Conservation (phyloP, 1,140 invertebrate genomes). For the Phymastichus coffea region DNA sequence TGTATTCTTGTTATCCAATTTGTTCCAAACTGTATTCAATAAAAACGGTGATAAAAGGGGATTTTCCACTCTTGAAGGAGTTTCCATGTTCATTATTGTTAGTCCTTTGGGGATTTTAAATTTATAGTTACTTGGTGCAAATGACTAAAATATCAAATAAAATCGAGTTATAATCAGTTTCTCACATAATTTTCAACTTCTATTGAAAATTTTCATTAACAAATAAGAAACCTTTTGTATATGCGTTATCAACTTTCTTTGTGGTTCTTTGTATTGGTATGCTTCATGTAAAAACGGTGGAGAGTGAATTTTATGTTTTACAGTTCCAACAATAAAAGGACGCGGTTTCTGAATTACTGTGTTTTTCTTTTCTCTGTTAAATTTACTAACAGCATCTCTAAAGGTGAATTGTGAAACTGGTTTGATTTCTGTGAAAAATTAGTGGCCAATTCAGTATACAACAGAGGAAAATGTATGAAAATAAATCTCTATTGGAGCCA, state of each 20-base stretch:
- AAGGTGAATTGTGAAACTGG: no score
- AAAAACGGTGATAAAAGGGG: neutral
- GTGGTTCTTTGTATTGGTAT: neutral
- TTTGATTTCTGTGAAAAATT: no score
- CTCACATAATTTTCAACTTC: no score
- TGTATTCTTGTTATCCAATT: neutral
- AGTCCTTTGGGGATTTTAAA: neutral
- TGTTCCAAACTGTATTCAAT: neutral
- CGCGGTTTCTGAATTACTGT: neutral
- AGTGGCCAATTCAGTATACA: no score
- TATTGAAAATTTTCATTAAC: no score
- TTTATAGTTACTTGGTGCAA: slow-evolving; percentile 13
- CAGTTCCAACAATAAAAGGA: slow-evolving; percentile 10
- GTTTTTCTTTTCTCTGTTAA: neutral
- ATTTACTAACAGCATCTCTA: no score
- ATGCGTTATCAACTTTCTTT: neutral
- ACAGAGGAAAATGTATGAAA: no score
- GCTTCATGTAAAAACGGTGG: slow-evolving; percentile 14
- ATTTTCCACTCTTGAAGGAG: neutral
- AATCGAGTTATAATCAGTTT: no score
- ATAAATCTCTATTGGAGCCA: no score
- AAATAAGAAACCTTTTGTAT: no score
- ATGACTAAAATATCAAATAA: neutral
- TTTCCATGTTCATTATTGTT: neutral
- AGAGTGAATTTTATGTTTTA: slow-evolving; percentile 12